Evolutionary conservation across 1,140 invertebrate species (phyloP).

Genomic region (Pogonus chalceus): DNA sequence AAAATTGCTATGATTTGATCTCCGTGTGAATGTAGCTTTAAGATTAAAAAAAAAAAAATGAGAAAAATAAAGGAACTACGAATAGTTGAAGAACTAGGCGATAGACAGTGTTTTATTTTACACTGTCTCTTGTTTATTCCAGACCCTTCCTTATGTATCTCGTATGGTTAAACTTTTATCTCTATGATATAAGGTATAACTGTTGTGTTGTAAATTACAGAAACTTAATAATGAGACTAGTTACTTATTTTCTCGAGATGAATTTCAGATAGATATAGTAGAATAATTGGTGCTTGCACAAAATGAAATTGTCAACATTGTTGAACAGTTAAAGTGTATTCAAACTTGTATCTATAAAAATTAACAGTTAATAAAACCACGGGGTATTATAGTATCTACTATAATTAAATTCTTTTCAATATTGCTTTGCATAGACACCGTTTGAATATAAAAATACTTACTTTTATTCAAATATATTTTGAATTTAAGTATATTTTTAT

Average conservation of each 20-base stretch:
- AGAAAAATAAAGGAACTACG: too few relatives aligned
- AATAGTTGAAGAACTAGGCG: too few relatives aligned
- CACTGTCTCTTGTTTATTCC: too few relatives aligned
- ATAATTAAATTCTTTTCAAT: too few relatives aligned
- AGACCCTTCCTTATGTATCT: not conserved
- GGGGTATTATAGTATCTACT: not conserved
- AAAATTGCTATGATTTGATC: too few relatives aligned
- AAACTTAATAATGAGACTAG: slow-evolving; percentile 1
- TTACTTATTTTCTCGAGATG: not conserved
- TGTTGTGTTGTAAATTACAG: slow-evolving; percentile 1
- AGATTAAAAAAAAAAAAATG: too few relatives aligned
- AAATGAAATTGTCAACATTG: slow-evolving; percentile 10
- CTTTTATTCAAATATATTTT: too few relatives aligned
- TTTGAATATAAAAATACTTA: too few relatives aligned
- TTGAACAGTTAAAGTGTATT: slow-evolving; percentile 9
- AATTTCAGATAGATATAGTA: not conserved
- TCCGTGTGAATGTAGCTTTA: too few relatives aligned
- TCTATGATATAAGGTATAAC: slow-evolving; percentile 1
- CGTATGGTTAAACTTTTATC: not conserved
- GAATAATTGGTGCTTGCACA: slow-evolving; percentile 9
- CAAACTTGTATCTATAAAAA: slow-evolving; percentile 6
- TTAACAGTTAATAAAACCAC: slow-evolving; percentile 1
- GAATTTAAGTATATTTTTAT: too few relatives aligned
- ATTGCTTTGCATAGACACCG: too few relatives aligned
- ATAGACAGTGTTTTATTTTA: too few relatives aligned